Evolutionary conservation across 2,113 vertebrate species (phyloP).

Genomic region (Erinaceus europaeus): DNA sequence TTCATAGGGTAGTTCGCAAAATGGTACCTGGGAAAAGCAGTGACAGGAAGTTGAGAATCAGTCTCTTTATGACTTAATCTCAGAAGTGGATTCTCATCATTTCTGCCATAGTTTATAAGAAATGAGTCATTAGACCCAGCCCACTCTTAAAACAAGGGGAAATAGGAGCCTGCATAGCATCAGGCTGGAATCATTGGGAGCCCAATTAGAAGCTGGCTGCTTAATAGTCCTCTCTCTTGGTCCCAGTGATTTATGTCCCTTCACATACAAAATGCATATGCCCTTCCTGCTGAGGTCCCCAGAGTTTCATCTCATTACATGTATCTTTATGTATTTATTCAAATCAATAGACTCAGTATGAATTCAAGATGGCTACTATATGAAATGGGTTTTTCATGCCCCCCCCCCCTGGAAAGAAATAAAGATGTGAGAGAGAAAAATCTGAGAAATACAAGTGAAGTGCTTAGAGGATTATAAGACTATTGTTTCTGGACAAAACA

Average conservation of each 20-base stretch:
- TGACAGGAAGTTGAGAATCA: neutral
- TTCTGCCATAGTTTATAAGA: neutral
- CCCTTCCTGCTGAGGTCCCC: neutral
- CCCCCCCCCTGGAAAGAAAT: neutral
- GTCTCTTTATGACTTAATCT: neutral
- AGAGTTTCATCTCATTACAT: neutral
- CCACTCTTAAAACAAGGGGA: neutral
- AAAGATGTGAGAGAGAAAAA: neutral
- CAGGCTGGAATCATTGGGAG: neutral
- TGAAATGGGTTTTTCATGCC: neutral
- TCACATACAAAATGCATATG: neutral
- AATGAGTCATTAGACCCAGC: slow-evolving; percentile 16
- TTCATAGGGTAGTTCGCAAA: slow-evolving; percentile 27
- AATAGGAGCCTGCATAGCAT: neutral
- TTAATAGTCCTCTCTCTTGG: neutral
- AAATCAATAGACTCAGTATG: neutral
- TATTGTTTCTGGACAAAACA: slow-evolving; percentile 32
- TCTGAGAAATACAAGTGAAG: slow-evolving; percentile 19
- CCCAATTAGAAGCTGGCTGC: neutral
- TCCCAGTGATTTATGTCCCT: neutral
- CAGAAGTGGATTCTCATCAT: neutral
- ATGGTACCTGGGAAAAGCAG: neutral
- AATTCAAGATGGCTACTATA: neutral
- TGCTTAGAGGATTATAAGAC: slow-evolving; percentile 29
- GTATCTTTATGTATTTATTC: neutral